phyloP scores from a whole-genome alignment of 2,888 invertebrate species.

The Syritta pipiens region DNA sequence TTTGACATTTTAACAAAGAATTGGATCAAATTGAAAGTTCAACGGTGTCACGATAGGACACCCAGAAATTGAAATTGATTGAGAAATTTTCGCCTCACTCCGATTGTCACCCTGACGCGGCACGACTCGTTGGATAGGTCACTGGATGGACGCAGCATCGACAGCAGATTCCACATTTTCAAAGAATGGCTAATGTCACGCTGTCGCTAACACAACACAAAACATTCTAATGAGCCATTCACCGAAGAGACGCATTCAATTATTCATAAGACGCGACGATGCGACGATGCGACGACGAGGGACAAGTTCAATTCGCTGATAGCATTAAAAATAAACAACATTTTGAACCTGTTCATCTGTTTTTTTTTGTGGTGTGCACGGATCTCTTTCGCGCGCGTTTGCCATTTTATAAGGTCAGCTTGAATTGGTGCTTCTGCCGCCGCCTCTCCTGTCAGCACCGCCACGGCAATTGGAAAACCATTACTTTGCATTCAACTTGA shows the following conservation, averaged over 20 bases:
- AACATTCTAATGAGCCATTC: slow-evolving; percentile 35
- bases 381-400: slow-evolving; percentile 53
- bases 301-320: slow-evolving; percentile 56
- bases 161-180: no score
- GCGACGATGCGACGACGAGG: background rate
- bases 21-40: no score
- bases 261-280: slow-evolving; percentile 28
- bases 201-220: slow-evolving; percentile 31
- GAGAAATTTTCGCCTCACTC: no score
- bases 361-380: slow-evolving; percentile 8
- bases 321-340: slow-evolving; percentile 14
- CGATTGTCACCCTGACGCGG: no score
- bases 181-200: slow-evolving; percentile 52
- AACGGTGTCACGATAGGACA: no score
- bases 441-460: background rate
- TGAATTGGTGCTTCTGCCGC: slow-evolving; percentile 18
- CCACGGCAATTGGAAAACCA: slow-evolving; percentile 51
- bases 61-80: no score
- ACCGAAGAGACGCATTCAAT: slow-evolving; percentile 46
- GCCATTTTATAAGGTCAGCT: slow-evolving; percentile 66
- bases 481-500: slow-evolving; percentile 60
- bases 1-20: no score
- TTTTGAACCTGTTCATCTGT: slow-evolving; percentile 58
- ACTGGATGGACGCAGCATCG: no score
- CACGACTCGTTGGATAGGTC: no score